Percentiles rank a stretch among this genome's conserved stretches.
phyloP scores from a whole-genome alignment of 2,888 invertebrate genomes.

The Orthosia cruda region DNA sequence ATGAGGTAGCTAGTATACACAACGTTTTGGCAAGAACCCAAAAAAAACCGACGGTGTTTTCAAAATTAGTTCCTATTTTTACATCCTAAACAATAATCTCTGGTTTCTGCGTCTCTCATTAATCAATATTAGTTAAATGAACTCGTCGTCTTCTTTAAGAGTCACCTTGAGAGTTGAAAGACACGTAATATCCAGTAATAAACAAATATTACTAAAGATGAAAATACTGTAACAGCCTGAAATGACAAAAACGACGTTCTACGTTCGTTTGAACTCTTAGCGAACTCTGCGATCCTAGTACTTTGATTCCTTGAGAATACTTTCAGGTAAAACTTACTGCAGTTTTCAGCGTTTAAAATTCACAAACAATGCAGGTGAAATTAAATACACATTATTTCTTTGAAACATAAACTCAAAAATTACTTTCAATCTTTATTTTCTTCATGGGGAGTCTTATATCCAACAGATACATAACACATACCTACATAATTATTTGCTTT shows the following conservation, averaged over 20 bases:
- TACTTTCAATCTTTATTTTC: background rate
- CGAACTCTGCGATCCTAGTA: background rate
- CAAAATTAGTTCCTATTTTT: conserved; percentile 50
- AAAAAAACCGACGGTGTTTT: conserved; percentile 43
- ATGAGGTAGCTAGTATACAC: conserved; percentile 24
- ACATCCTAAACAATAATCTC: conserved; percentile 42
- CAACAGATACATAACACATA: background rate
- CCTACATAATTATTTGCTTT: background rate
- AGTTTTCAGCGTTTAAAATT: background rate
- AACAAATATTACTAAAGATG: background rate
- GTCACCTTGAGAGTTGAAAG: conserved; percentile 48
- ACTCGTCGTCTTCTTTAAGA: conserved; percentile 21
- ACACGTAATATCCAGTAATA: conserved; percentile 1
- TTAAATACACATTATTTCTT: background rate
- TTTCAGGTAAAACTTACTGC: background rate
- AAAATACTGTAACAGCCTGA: background rate
- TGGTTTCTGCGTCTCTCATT: conserved; percentile 41
- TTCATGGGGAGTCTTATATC: background rate
- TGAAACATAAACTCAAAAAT: background rate
- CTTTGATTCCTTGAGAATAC: background rate
- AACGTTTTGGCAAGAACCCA: conserved; percentile 59
- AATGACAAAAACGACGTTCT: background rate
- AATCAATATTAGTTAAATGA: conserved; percentile 54
- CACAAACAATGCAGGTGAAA: background rate
- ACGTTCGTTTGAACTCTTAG: background rate